Percentiles rank a stretch among this genome's conserved stretches.
phyloP scores from a whole-genome alignment of 2,113 vertebrate genomes.

The Macroglossus sobrinus region DNA sequence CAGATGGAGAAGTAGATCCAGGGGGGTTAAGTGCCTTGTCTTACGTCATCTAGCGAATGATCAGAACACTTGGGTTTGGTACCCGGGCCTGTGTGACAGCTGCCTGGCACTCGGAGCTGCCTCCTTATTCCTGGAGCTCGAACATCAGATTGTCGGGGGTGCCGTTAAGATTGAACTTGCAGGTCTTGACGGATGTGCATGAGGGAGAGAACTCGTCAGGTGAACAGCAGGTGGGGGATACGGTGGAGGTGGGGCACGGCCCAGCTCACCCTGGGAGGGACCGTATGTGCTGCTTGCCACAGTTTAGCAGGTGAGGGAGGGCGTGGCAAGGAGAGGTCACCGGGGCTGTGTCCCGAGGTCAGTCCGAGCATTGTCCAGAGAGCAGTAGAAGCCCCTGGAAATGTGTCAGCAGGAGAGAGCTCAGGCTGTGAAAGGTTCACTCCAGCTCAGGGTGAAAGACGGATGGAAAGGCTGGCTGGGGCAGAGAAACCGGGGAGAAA shows the following conservation, averaged over 20 bases:
- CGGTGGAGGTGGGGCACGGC: fast-evolving
- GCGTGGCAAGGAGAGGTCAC: not conserved
- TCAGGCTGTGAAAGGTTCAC: not conserved
- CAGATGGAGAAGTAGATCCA: not conserved
- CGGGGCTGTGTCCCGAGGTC: not conserved
- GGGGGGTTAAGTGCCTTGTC: not conserved
- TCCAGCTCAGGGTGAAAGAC: not conserved
- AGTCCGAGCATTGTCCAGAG: not conserved
- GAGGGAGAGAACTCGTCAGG: not conserved
- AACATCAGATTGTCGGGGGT: not conserved
- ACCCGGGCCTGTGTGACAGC: fast-evolving
- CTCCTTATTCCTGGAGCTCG: not conserved
- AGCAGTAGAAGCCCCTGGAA: not conserved
- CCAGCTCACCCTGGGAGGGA: fast-evolving
- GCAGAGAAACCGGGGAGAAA: not conserved
- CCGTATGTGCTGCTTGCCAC: fast-evolving
- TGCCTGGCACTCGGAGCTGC: not conserved
- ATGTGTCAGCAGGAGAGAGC: not conserved
- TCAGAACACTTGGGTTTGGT: not conserved
- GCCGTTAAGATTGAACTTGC: not conserved
- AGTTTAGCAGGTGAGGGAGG: fast-evolving
- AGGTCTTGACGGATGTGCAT: not conserved
- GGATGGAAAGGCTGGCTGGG: not conserved
- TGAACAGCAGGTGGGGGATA: not conserved
- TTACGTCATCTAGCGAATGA: not conserved